phyloP scores from a whole-genome alignment of 1,140 invertebrate genomes.

The Drosophila ficusphila region DNA sequence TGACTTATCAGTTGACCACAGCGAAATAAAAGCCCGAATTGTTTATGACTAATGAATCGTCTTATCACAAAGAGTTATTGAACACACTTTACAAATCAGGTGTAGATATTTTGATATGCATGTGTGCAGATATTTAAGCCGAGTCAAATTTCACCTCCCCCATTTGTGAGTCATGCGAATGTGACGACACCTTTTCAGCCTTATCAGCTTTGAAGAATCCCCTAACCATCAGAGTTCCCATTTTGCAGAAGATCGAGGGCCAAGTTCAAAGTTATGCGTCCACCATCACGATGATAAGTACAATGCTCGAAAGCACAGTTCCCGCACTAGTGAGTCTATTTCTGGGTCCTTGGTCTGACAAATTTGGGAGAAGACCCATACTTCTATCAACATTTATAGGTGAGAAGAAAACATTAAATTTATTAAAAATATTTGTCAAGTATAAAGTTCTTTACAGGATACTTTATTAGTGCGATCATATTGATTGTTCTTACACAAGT shows the following conservation, averaged over 20 bases:
- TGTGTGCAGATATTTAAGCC: conserved; percentile 2
- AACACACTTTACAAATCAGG: conserved; percentile 10
- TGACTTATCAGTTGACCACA: conserved; percentile 26
- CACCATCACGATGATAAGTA: conserved; percentile 86
- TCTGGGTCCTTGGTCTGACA: conserved; percentile 90
- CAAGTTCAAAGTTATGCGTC: conserved; percentile 87
- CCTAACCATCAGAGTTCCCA: neutral
- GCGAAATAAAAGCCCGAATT: conserved; percentile 20
- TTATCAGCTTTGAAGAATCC: conserved; percentile 20
- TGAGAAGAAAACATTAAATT: conserved; percentile 45
- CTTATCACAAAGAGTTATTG: conserved; percentile 39
- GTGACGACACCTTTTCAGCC: neutral
- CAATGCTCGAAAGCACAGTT: conserved; percentile 86
- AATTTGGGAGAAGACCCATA: conserved; percentile 88
- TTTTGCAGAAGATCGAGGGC: conserved; percentile 85
- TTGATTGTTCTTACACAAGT: conserved; percentile 57
- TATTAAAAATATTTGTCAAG: neutral
- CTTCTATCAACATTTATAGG: conserved; percentile 86
- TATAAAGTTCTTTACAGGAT: conserved; percentile 44
- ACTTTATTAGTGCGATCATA: conserved; percentile 49
- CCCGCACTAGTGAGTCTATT: conserved; percentile 88
- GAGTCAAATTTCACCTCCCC: neutral
- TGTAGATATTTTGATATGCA: conserved; percentile 5
- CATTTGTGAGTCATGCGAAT: conserved; percentile 12
- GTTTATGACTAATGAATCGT: conserved; percentile 29